Percentiles rank a stretch among this genome's conserved stretches.
phyloP scores from a whole-genome alignment of 2,113 vertebrate genomes.

The Platysteira castanea region DNA sequence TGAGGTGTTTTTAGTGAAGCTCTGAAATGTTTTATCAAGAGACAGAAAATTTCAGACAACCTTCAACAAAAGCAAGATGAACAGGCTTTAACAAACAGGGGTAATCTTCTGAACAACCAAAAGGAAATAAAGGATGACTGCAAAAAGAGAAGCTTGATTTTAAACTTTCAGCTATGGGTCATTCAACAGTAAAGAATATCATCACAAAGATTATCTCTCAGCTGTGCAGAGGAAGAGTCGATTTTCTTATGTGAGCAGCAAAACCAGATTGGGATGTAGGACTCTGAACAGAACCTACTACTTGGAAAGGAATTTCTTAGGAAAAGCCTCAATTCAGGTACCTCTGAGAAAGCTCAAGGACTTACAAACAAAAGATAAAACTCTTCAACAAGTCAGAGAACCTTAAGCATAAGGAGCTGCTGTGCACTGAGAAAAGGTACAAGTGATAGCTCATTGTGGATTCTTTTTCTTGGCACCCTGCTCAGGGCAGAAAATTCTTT shows the following conservation, averaged over 20 bases:
- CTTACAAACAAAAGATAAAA: neutral
- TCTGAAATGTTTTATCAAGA: slow-evolving; percentile 60
- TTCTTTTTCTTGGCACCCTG: neutral
- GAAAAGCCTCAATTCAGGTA: neutral
- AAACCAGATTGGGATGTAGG: neutral
- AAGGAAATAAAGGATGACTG: slow-evolving; percentile 32
- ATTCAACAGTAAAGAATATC: neutral
- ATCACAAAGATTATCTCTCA: neutral
- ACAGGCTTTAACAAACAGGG: neutral
- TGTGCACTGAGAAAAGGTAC: neutral
- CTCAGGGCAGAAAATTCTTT: neutral
- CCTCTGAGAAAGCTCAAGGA: slow-evolving; percentile 1
- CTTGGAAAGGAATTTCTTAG: neutral
- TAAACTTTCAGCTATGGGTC: neutral
- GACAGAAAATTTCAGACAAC: slow-evolving; percentile 55
- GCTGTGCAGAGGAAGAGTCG: neutral
- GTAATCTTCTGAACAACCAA: neutral
- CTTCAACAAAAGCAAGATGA: neutral
- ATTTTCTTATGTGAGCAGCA: neutral
- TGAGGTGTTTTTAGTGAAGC: slow-evolving; percentile 56
- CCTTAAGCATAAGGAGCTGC: neutral
- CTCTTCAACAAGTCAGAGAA: neutral
- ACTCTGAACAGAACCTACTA: neutral
- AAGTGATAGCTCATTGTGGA: neutral
- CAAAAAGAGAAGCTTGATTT: slow-evolving; percentile 7